Percentiles rank a stretch among this genome's conserved stretches.
Evolutionary conservation across 1,140 invertebrate genomes (phyloP).

Genomic region (Anadara kagoshimensis): DNA sequence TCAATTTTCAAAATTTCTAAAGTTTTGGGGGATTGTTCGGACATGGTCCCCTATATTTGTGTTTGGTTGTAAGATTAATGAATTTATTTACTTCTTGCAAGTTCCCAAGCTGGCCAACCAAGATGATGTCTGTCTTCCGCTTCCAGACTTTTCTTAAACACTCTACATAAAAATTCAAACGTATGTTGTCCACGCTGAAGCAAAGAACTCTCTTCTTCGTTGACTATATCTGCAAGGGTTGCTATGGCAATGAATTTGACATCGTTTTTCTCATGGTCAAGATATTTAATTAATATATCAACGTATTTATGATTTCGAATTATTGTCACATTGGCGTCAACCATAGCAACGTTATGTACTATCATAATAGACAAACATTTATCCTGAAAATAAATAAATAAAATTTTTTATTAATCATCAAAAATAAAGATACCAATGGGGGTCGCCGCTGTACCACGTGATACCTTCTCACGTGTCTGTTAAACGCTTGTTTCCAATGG

Average conservation of each 20-base stretch:
- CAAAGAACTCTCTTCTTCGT: conserved; percentile 15
- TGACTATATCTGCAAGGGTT: conserved; percentile 4
- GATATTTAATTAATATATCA: background rate
- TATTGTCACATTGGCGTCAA: background rate
- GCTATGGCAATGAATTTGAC: background rate
- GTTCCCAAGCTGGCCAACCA: conserved; percentile 11
- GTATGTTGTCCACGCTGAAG: background rate
- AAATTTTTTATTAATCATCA: too few relatives aligned
- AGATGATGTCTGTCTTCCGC: background rate
- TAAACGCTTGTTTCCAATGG: too few relatives aligned
- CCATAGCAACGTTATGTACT: conserved; percentile 13
- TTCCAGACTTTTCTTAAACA: background rate
- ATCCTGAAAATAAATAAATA: too few relatives aligned
- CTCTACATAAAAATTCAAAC: background rate
- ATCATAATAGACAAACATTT: too few relatives aligned
- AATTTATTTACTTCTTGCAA: conserved; percentile 23
- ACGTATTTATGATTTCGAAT: background rate
- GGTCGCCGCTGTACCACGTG: too few relatives aligned
- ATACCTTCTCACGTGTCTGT: too few relatives aligned
- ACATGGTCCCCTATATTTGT: too few relatives aligned
- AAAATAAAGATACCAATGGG: too few relatives aligned
- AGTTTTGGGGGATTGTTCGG: too few relatives aligned
- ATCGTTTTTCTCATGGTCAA: background rate
- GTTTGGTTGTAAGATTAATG: too few relatives aligned
- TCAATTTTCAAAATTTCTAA: too few relatives aligned